Base-by-base conservation (phyloP, 2,113 vertebrate species). In the Turnix velox region DNA sequence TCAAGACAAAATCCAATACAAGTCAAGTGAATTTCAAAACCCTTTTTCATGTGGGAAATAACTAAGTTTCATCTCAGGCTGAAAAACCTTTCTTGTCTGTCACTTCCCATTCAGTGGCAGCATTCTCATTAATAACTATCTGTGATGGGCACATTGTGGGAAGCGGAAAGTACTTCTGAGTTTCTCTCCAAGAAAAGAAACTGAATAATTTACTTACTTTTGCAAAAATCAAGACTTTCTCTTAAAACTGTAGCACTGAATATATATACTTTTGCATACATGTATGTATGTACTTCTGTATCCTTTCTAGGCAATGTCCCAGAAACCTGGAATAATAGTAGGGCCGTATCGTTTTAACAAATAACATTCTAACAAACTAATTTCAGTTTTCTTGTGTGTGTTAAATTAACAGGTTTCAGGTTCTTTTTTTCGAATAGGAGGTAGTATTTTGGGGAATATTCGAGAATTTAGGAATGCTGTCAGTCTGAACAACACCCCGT, bases 251-350 rank as follows among this genome's bases (percentile, higher is more conserved):
- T 5, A 55, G 12, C 9, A 52, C 0, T 42, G 23, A 5, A 46
- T 8, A 16, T 14, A 8, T 0, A 2, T 28, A 11, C 37, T 54
- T 58, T 35, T 35, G 16, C 25, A 11, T 3, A 2, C 11, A 9
- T 42, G 23, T 6, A 46, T 8, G 14, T 14, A 8, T 0, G 3
- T 28, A 11, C 37, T 54, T 58, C n/a, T 35, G 16, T 23, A 11
- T 3, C 1, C 11, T 25, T 59, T 37, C 52, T 23, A 84, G 27
- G 13, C 20, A 63, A 55, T 1, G 35, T n/a, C 25, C 59, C 18
- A 51, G 4, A 23, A 17, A 14, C 39, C 27, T 18, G 8, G 46
- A 57, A 57, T 12, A 15, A 74, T 0, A 40, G 19, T 6, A 51
- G 9, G 16, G n/a, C n/a, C n/a, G n/a, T n/a, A n/a, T n/a, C n/a